These are phyloP conservation scores for Andrena trimmerana DNA, from an alignment of 2,888 invertebrate genomes.

Conservation along the genomic window DNA sequence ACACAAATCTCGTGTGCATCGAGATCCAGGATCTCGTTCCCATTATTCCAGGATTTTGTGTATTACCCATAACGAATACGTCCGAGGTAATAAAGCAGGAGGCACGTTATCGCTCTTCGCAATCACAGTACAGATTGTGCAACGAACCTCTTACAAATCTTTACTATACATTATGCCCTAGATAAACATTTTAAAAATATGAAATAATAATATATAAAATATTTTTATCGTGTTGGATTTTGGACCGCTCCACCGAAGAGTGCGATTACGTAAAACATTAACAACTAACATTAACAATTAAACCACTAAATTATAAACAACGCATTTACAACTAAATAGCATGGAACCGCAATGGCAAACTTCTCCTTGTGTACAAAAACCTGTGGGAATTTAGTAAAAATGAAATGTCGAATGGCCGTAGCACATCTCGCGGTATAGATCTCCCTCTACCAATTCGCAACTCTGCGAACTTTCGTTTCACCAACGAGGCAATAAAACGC, in stretches of 20 bases:
- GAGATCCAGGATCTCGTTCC: constrained; percentile 63
- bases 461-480: constrained; percentile 53
- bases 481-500: constrained; percentile 36
- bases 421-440: constrained; percentile 9
- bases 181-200: too few relatives aligned
- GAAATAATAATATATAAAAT: constrained; percentile 23
- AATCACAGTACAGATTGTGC: constrained; percentile 29
- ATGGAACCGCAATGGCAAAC: too few relatives aligned
- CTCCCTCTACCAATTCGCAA: constrained; percentile 45
- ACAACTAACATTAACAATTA: too few relatives aligned
- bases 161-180: constrained; percentile 8
- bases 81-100: constrained; percentile 59
- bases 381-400: neutral
- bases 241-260: neutral
- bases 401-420: constrained; percentile 8
- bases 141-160: constrained; percentile 23
- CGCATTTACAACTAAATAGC: too few relatives aligned
- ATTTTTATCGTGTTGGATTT: constrained; percentile 36
- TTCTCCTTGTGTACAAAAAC: too few relatives aligned
- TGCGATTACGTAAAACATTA: constrained; percentile 3
- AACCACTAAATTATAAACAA: too few relatives aligned
- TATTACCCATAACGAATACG: constrained; percentile 70
- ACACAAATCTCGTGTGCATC: constrained; percentile 66
- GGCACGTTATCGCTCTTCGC: constrained; percentile 52
- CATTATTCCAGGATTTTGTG: constrained; percentile 67